Base-by-base conservation (phyloP, 2,113 vertebrate genomes). In the Prunella fulvescens region DNA sequence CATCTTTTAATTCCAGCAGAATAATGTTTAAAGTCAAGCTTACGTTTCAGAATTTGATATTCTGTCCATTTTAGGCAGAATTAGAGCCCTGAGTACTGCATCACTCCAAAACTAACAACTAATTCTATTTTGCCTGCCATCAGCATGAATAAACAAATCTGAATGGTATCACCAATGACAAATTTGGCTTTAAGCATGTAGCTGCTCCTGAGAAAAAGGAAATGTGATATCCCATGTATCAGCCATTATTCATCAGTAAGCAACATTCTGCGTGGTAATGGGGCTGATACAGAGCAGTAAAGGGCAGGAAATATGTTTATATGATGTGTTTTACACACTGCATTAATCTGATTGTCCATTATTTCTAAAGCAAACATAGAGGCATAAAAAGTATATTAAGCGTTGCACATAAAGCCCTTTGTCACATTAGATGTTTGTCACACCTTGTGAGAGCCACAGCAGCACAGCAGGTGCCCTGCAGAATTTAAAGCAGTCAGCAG, bases 341-440 rank as follows among this genome's bases (percentile, higher is more conserved):
- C 92, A 85, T 92, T 96, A 92, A 94, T 95, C 94, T 93, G 70
- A 94, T 62, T 86, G 94, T 90, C 78, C 67, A n/a, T 83, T 81
- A 88, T 96, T 96, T 65, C 85, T 95, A 70, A 97, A 89, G 74
- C 86, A 95, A 93, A 96, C 70, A 94, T 3, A 29, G 66, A 89
- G 45, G 69, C 54, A 64, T 88, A 91, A 95, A 96, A 88, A 40
- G 71, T 95, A 85, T 92, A 92, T 95, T 96, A 97, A 58, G 8
- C 33, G 4, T 81, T 92, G 35, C 88, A 81, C 85, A 84, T 94
- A 85, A 95, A 93, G 85, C 29, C 83, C 86, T 88, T 65, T 61
- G 86, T 94, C 62, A 81, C 67, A 72, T 88, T 13, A 42, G 37
- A 12, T 91, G 73, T 92, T 92, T 56, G 90, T 97, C 93, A 94